These are phyloP conservation scores for Hypanus sabinus DNA, from an alignment of 2,113 vertebrate species.

Conservation along the genomic window DNA sequence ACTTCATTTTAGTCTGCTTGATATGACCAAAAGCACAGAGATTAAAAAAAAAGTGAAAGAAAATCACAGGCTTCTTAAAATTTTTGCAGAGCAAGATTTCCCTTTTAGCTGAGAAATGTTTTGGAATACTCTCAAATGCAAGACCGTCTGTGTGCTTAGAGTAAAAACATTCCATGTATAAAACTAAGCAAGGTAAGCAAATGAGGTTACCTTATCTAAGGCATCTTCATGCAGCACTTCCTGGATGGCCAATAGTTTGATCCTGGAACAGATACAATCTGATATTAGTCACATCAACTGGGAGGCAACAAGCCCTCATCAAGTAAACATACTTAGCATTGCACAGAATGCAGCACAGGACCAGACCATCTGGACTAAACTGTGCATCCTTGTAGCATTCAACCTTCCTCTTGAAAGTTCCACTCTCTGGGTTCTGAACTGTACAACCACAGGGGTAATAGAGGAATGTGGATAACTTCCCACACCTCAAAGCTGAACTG, in stretches of 20 bases:
- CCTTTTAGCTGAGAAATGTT: not conserved
- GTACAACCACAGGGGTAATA: no score
- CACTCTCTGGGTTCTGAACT: no score
- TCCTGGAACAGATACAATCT: slow-evolving; percentile 10
- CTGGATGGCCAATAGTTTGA: slow-evolving; percentile 38
- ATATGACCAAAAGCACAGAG: not conserved
- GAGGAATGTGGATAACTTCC: no score
- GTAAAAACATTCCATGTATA: not conserved
- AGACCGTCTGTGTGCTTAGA: not conserved
- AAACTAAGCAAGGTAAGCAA: not conserved
- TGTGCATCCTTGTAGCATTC: no score
- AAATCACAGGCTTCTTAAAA: not conserved
- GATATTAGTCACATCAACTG: not conserved
- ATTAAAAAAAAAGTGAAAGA: not conserved
- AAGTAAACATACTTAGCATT: no score
- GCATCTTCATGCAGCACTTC: slow-evolving; percentile 38
- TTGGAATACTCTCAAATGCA: not conserved
- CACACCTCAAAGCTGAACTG: no score
- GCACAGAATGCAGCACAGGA: no score
- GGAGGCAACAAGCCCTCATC: not conserved
- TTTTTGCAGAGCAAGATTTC: not conserved
- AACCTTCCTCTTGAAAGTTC: no score
- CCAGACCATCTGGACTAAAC: no score
- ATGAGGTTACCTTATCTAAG: slow-evolving; percentile 34
- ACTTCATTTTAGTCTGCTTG: not conserved